Evolutionary conservation across 2,113 vertebrate genomes (phyloP), one percentile per base, ranked within the genome.

Genomic region (Cinclus mexicanus): DNA sequence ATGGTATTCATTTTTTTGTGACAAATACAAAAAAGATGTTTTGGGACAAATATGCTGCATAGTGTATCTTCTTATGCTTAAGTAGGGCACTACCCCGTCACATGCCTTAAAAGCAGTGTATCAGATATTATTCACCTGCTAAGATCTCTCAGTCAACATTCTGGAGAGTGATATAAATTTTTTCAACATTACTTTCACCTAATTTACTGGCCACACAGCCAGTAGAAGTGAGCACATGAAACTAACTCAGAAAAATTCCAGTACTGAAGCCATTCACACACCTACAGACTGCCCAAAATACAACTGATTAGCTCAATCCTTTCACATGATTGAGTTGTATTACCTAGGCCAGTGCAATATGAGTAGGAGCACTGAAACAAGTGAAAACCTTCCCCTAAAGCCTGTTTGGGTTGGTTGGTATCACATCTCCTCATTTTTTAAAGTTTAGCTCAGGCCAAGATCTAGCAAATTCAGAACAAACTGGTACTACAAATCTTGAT

Each of bases 121-220:
- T 31, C n/a, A 60, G 18, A 8, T 35, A 55, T 9, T 33, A 63
- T 49, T 91, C 24, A 59, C 33, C 50, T 52, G 6, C 42, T 57
- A 81, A 74, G 29, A 67, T 35, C 21, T 61, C 63, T 74, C 39
- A 42, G 28, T 2, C 29, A 86, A 33, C 59, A 52, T 31, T 47
- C 13, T n/a, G 49, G 5, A 33, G 5, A 31, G 11, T 1, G 1
- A 22, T 39, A 4, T 12, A 42, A 0, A 3, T 22, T 69, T 55
- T 59, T 82, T 37, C 59, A 90, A 41, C 11, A 14, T 50, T 37
- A 61, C 18, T 89, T 81, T n/a, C 9, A 25, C 52, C 13, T 42
- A 12, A 46, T 64, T 65, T 69, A 67, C 14, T 28, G 19, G 14
- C 25, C 35, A 46, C 14, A 44, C 8, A 90, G 26, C 4, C 46